A percentile compares a stretch with the other conserved stretches of the same genome.
These are phyloP conservation scores for Asobara japonica DNA, from an alignment of 1,140 invertebrate species.

Conservation along the genomic window DNA sequence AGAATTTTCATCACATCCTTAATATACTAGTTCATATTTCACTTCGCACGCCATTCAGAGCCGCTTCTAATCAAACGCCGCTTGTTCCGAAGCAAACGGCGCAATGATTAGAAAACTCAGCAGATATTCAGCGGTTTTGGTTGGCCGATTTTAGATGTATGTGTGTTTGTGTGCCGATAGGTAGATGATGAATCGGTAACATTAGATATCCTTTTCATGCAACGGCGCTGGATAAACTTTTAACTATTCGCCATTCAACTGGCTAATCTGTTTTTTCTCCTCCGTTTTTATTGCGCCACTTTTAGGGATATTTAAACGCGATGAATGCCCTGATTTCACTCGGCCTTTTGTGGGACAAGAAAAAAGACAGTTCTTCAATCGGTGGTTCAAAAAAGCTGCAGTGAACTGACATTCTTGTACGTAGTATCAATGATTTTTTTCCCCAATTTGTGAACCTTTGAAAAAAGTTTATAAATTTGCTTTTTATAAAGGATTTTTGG, in stretches of 20 bases:
- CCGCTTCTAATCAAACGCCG: background rate
- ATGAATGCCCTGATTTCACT: background rate
- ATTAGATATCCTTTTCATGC: constrained; percentile 1
- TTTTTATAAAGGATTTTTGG: too few species aligned
- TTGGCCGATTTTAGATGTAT: background rate
- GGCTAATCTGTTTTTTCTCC: background rate
- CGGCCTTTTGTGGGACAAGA: background rate
- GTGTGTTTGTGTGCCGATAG: background rate
- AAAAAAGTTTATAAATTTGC: too few species aligned
- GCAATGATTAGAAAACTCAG: background rate
- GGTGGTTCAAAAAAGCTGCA: too few species aligned
- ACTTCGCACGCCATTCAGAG: background rate
- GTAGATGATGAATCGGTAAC: background rate
- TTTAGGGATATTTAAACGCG: background rate
- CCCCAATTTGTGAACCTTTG: too few species aligned
- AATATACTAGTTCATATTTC: background rate
- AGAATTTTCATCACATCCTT: too few species aligned
- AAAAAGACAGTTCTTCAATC: too few species aligned
- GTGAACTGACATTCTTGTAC: too few species aligned
- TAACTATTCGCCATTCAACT: background rate
- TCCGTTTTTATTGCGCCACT: background rate
- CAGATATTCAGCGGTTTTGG: background rate
- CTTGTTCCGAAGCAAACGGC: background rate
- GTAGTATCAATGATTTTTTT: too few species aligned
- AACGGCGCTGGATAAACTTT: background rate